Conservation (phyloP, 2,797 vertebrate genomes). For the Sebastolobus alascanus region DNA sequence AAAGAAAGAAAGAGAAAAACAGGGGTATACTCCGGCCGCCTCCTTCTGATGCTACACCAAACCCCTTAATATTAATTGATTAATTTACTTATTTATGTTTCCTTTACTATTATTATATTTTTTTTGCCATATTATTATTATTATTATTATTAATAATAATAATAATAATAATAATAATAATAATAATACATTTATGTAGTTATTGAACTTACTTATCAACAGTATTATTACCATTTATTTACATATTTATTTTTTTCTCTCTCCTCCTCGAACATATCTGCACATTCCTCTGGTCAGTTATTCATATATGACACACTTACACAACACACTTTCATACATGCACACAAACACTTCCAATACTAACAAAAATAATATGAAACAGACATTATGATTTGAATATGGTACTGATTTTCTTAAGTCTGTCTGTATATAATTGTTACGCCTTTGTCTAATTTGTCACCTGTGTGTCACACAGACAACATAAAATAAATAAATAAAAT, state of each 20-base stretch:
- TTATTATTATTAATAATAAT: no score
- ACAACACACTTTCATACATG: no score
- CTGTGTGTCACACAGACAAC: not conserved
- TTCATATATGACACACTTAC: not conserved
- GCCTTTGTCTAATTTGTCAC: no score
- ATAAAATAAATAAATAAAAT: not conserved
- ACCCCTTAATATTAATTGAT: not conserved
- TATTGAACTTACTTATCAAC: not conserved
- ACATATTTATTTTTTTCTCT: not conserved
- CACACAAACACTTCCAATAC: not conserved
- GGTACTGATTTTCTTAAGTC: no score
- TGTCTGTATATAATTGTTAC: no score
- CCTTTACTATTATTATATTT: no score
- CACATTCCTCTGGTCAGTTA: not conserved
- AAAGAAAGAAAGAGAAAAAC: no score
- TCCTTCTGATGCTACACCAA: not conserved
- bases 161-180: no score
- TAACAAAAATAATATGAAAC: no score
- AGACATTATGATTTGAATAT: no score
- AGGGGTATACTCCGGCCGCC: not conserved
- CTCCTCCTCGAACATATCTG: not conserved
- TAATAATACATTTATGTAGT: not conserved
- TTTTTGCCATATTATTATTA: no score
- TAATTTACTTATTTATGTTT: not conserved
- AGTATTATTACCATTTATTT: not conserved